These are phyloP conservation scores for Hexactinellida sp. DNA, from an alignment of 37 sponge, comb jelly and placozoan genomes.

Conservation along the genomic window DNA sequence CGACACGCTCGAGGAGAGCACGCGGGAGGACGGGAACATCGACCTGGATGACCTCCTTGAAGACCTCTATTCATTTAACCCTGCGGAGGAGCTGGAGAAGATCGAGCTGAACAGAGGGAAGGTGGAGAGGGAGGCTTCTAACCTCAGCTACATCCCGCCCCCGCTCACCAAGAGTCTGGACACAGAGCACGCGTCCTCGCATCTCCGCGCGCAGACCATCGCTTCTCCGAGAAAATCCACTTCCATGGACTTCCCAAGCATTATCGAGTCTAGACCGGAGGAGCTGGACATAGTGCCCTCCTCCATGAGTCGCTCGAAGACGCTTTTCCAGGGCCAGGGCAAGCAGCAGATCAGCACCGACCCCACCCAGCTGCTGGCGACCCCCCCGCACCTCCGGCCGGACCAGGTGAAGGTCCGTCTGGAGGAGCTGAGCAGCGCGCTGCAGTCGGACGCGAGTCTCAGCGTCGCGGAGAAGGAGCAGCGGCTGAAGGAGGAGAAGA, in stretches of 20 bases:
- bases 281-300: neutral
- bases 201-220: neutral
- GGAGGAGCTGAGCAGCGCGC: constrained; percentile 22
- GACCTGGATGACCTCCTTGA: constrained; percentile 55
- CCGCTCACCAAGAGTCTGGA: neutral
- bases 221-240: neutral
- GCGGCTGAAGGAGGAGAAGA: constrained; percentile 61
- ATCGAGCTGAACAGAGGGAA: neutral
- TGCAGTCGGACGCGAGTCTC: constrained; percentile 28
- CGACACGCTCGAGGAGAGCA: neutral
- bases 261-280: neutral
- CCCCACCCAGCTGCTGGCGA: neutral
- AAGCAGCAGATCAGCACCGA: neutral
- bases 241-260: neutral
- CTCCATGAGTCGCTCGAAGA: neutral
- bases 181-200: neutral
- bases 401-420: constrained; percentile 32
- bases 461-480: constrained; percentile 38
- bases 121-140: neutral
- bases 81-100: constrained; percentile 17
- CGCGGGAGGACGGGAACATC: constrained; percentile 19
- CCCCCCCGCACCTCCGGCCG: neutral
- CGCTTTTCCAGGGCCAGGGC: neutral
- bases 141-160: neutral
- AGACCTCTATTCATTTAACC: constrained; percentile 55